Percentiles rank a stretch among this genome's conserved stretches.
Evolutionary conservation across 1,140 invertebrate genomes (phyloP).

Genomic region (Scaptomyza montana): DNA sequence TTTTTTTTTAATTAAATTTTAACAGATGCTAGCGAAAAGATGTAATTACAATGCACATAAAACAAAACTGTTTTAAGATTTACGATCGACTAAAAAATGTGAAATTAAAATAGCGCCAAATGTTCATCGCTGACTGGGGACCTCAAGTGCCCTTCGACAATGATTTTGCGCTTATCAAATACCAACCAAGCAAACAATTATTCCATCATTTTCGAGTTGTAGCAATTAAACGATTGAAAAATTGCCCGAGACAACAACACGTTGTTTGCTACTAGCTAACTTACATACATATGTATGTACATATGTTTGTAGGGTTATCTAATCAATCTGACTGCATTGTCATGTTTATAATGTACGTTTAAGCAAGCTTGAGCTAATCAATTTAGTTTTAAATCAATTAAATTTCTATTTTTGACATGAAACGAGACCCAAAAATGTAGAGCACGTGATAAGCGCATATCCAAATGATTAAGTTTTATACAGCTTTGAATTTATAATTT

Average conservation of each 20-base stretch:
- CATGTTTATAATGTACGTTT: neutral
- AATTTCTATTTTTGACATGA: neutral
- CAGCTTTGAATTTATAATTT: too few relatives aligned
- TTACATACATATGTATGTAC: neutral
- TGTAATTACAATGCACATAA: too few relatives aligned
- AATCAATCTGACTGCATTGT: neutral
- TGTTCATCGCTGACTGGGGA: neutral
- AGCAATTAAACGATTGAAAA: neutral
- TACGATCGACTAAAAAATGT: too few relatives aligned
- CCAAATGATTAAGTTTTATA: too few relatives aligned
- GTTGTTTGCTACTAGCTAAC: neutral
- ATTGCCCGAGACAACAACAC: neutral
- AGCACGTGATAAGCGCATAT: too few relatives aligned
- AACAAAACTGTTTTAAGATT: too few relatives aligned
- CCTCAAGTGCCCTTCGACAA: neutral
- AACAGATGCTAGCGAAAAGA: neutral
- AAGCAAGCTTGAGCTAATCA: neutral
- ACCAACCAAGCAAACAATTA: neutral
- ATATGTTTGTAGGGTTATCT: neutral
- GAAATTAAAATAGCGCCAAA: neutral
- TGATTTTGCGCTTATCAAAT: constrained; percentile 7
- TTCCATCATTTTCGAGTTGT: neutral
- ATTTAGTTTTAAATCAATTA: neutral
- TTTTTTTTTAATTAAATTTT: too few relatives aligned
- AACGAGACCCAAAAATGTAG: too few relatives aligned